A percentile compares a stretch with the other conserved stretches of the same genome.
Evolutionary conservation across 2,797 vertebrate genomes (phyloP).

Genomic region (Eremophila alpestris): DNA sequence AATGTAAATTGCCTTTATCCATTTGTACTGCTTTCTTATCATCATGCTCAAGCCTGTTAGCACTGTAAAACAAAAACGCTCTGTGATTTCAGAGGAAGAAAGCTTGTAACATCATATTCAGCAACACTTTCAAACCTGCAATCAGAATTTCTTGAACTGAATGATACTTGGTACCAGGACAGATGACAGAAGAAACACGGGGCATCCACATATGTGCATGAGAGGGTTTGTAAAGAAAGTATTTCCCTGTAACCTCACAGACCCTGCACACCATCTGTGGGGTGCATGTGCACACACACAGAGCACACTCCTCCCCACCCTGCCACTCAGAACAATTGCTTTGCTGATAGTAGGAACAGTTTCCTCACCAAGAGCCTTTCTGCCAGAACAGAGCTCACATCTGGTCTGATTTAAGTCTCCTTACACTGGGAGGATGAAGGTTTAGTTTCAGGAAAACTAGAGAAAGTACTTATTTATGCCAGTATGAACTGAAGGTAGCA

Average conservation of each 20-base stretch:
- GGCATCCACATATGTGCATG: rapidly evolving
- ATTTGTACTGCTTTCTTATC: background rate
- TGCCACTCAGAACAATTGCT: background rate
- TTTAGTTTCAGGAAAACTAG: background rate
- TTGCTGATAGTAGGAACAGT: background rate
- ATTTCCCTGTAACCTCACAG: background rate
- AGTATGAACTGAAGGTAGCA: background rate
- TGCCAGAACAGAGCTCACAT: background rate
- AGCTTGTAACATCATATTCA: background rate
- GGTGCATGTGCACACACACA: background rate
- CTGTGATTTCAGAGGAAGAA: background rate
- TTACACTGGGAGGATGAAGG: background rate
- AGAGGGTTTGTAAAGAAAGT: background rate
- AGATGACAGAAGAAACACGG: background rate
- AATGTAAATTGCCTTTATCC: background rate
- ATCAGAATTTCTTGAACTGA: background rate
- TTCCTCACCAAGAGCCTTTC: background rate
- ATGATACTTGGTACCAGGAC: background rate
- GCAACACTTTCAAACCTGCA: background rate
- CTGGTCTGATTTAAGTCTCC: background rate
- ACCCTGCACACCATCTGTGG: background rate
- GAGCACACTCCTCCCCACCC: background rate
- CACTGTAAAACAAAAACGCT: background rate
- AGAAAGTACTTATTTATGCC: background rate
- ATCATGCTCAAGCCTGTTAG: background rate